These are phyloP conservation scores for Drosophila orena DNA, from an alignment of 1,140 invertebrate species.

Conservation along the genomic window DNA sequence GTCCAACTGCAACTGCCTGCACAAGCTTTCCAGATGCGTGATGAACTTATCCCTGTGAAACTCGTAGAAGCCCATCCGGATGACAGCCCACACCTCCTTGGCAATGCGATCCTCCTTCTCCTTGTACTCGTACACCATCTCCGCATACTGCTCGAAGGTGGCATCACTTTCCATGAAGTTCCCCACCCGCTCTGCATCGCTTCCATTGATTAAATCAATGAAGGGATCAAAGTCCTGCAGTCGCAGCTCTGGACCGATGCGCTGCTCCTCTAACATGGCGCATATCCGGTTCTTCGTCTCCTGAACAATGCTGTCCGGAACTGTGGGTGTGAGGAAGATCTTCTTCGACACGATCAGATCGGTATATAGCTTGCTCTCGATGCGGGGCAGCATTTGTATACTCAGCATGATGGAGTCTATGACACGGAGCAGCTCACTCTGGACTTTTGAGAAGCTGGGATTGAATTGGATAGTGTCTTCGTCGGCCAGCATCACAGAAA, in stretches of 20 bases:
- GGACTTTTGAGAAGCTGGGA: slow-evolving; percentile 91
- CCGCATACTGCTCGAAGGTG: slow-evolving; percentile 89
- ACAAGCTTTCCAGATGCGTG: slow-evolving; percentile 88
- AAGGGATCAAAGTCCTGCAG: slow-evolving; percentile 93
- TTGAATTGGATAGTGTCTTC: slow-evolving; percentile 90
- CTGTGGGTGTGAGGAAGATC: slow-evolving; percentile 87
- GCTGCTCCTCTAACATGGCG: slow-evolving; percentile 89
- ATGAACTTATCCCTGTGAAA: slow-evolving; percentile 94
- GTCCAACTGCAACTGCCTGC: slow-evolving; percentile 89
- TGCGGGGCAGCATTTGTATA: slow-evolving; percentile 88
- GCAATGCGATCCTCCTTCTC: slow-evolving; percentile 88
- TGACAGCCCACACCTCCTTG: slow-evolving; percentile 88
- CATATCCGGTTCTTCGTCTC: slow-evolving; percentile 86
- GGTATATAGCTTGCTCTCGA: slow-evolving; percentile 87
- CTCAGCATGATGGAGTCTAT: slow-evolving; percentile 90
- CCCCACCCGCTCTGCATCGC: slow-evolving; percentile 87
- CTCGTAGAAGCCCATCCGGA: slow-evolving; percentile 93
- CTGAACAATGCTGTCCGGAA: slow-evolving; percentile 88
- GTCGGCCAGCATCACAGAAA: slow-evolving; percentile 89
- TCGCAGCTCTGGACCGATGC: slow-evolving; percentile 88
- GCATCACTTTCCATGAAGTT: slow-evolving; percentile 89
- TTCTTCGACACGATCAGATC: slow-evolving; percentile 71
- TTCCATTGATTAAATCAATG: slow-evolving; percentile 91
- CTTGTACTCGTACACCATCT: slow-evolving; percentile 88
- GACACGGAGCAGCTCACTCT: slow-evolving; percentile 89